Percentiles rank a stretch among this genome's conserved stretches.
These are phyloP conservation scores for Calephelis perditalis DNA, from an alignment of 2,888 invertebrate genomes.

Conservation along the genomic window DNA sequence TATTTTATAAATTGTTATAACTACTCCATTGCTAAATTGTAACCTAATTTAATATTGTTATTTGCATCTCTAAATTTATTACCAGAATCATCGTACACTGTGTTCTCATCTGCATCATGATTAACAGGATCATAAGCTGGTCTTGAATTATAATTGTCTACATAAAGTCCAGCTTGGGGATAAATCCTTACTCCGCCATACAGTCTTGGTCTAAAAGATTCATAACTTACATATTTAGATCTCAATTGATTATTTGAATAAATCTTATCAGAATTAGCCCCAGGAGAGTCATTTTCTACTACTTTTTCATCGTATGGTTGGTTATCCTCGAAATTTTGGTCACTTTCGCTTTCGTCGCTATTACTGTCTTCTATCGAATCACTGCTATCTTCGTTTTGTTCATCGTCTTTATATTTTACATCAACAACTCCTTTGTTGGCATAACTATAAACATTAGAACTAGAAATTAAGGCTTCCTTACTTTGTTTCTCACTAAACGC, in stretches of 20 bases:
- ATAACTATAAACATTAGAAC: conserved; percentile 47
- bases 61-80: conserved; percentile 45
- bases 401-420: conserved; percentile 32
- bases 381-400: conserved; percentile 25
- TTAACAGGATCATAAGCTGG: conserved; percentile 24
- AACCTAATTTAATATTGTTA: conserved; percentile 50
- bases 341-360: conserved; percentile 28
- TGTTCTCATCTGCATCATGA: conserved; percentile 18
- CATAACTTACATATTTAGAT: conserved; percentile 39
- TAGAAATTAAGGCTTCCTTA: conserved; percentile 45
- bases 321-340: conserved; percentile 25
- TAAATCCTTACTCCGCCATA: conserved; percentile 41
- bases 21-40: conserved; percentile 50
- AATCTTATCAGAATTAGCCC: conserved; percentile 24
- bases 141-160: conserved; percentile 37
- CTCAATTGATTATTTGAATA: conserved; percentile 34
- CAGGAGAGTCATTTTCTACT: conserved; percentile 18
- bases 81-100: conserved; percentile 16
- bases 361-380: background rate
- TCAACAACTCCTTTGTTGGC: conserved; percentile 33
- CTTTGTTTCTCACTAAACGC: conserved; percentile 32
- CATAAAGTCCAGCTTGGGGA: conserved; percentile 40
- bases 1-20: conserved; percentile 25
- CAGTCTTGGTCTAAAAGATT: conserved; percentile 41
- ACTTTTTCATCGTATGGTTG: conserved; percentile 12